These are phyloP conservation scores for Hirundo rustica DNA, from an alignment of 2,797 vertebrate genomes.

Conservation along the genomic window DNA sequence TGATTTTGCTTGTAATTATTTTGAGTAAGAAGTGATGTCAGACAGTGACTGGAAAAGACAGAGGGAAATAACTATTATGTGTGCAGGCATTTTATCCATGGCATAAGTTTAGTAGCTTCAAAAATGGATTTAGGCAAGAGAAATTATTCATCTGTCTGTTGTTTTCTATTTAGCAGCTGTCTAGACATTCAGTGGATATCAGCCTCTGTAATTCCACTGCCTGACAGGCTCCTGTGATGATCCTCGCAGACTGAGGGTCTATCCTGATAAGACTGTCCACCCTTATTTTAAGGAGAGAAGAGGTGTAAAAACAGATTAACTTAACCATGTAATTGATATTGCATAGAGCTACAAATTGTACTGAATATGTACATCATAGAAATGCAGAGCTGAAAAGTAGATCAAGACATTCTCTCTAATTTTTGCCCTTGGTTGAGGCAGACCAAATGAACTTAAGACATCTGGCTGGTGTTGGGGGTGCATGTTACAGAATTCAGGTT, in stretches of 20 bases:
- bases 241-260: neutral
- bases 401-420: neutral
- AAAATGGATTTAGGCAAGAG: neutral
- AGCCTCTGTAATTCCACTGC: neutral
- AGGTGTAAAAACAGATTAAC: neutral
- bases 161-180: neutral
- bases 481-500: neutral
- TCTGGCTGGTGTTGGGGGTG: neutral
- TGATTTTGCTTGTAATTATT: neutral
- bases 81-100: neutral
- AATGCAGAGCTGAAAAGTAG: neutral
- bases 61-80: neutral
- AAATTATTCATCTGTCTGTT: neutral
- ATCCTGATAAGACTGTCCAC: neutral
- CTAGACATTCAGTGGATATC: neutral
- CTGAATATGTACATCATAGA: neutral
- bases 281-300: neutral
- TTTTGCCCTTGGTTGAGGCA: neutral
- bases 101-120: neutral
- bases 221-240: neutral
- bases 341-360: neutral
- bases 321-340: neutral
- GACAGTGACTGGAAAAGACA: neutral
- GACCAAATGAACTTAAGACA: neutral
- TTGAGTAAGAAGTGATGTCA: neutral